A percentile compares a stretch with the other conserved stretches of the same genome.
These are phyloP conservation scores for Xiphydria camelus DNA, from an alignment of 2,888 invertebrate species.

Conservation along the genomic window DNA sequence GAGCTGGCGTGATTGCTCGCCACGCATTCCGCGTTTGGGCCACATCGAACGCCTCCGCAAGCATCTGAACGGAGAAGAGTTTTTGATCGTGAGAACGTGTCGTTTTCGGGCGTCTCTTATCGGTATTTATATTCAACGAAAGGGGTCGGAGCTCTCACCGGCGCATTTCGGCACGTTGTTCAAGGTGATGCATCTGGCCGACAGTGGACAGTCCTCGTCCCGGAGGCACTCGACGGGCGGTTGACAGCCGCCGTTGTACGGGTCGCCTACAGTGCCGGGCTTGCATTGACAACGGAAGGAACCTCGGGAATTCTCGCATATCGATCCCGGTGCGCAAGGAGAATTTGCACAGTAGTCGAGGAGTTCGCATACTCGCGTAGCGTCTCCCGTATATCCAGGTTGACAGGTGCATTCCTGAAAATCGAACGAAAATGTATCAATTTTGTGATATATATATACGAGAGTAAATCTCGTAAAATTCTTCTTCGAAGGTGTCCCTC, in stretches of 20 bases:
- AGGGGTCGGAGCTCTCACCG: slow-evolving; percentile 59
- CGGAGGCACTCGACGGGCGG: slow-evolving; percentile 79
- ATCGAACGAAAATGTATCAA: neutral
- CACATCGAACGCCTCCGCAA: slow-evolving; percentile 78
- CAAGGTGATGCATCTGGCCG: slow-evolving; percentile 74
- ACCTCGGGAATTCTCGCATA: slow-evolving; percentile 79
- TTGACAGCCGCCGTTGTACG: slow-evolving; percentile 81
- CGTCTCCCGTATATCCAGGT: slow-evolving; percentile 84
- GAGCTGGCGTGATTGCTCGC: slow-evolving; percentile 75
- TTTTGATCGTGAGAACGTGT: too few relatives aligned
- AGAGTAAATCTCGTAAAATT: too few relatives aligned
- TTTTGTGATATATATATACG: too few relatives aligned
- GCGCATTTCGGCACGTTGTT: slow-evolving; percentile 79
- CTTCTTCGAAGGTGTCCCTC: too few relatives aligned
- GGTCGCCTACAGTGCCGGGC: slow-evolving; percentile 79
- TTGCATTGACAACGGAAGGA: slow-evolving; percentile 81
- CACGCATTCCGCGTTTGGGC: slow-evolving; percentile 81
- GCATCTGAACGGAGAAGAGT: slow-evolving; percentile 63
- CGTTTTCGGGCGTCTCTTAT: too few relatives aligned
- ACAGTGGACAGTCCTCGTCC: slow-evolving; percentile 78
- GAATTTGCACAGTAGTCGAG: slow-evolving; percentile 79
- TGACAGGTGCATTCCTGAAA: slow-evolving; percentile 74
- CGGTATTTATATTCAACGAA: too few relatives aligned
- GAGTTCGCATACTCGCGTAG: slow-evolving; percentile 69
- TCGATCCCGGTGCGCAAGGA: slow-evolving; percentile 80